These are phyloP conservation scores for Cricetomys ansorgei DNA, from an alignment of 2,113 vertebrate species.

Conservation along the genomic window DNA sequence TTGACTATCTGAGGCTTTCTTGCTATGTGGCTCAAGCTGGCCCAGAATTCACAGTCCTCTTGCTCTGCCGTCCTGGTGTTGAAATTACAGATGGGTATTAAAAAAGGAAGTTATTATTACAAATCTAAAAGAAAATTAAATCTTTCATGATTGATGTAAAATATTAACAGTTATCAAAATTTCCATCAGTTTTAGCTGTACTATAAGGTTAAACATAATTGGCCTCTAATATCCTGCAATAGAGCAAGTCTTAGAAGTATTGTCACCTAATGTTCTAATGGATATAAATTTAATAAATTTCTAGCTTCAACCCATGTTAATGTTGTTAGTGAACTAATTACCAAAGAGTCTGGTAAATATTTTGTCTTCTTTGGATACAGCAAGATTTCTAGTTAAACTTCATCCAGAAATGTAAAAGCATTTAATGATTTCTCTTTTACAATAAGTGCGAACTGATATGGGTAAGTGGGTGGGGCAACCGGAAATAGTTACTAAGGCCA, in stretches of 20 bases:
- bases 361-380: slow-evolving; percentile 19
- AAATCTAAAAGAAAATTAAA: background rate
- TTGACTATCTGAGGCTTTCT: background rate
- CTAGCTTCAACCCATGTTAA: background rate
- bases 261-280: slow-evolving; percentile 33
- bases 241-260: background rate
- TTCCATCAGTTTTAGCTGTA: slow-evolving; percentile 48
- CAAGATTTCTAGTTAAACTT: slow-evolving; percentile 74
- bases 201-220: slow-evolving; percentile 41
- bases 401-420: slow-evolving; percentile 73
- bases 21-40: background rate
- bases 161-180: slow-evolving; percentile 52
- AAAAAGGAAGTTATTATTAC: background rate
- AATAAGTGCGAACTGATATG: slow-evolving; percentile 92
- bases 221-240: background rate
- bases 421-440: slow-evolving; percentile 85
- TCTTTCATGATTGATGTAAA: slow-evolving; percentile 48
- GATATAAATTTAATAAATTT: slow-evolving; percentile 42
- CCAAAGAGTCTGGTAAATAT: slow-evolving; percentile 23
- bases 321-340: slow-evolving; percentile 37
- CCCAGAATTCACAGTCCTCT: background rate
- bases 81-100: background rate
- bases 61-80: background rate
- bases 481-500: slow-evolving; percentile 94
- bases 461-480: slow-evolving; percentile 94